Conservation (phyloP, 2,797 vertebrate genomes). For the Notolepis coatsorum region DNA sequence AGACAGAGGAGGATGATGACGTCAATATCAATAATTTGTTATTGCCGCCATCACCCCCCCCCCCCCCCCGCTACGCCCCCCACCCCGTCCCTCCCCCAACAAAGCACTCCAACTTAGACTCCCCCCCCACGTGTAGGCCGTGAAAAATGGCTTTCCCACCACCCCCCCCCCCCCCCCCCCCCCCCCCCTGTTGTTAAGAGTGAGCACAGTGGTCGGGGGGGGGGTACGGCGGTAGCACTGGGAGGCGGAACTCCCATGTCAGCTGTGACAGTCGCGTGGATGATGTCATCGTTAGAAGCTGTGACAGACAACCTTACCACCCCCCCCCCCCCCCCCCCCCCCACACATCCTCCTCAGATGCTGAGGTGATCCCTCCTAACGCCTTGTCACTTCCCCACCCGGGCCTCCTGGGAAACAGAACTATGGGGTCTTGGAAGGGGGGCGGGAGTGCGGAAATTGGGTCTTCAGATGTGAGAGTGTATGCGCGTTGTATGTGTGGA, state of each 20-base stretch:
- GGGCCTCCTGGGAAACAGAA: conserved; percentile 53
- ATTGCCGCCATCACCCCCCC: no score
- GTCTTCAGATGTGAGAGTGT: no score
- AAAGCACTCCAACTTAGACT: not conserved
- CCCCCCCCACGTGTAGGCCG: not conserved
- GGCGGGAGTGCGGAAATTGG: conserved; percentile 25
- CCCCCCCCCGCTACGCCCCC: not conserved
- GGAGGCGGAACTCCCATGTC: conserved; percentile 25
- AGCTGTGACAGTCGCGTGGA: conserved; percentile 24
- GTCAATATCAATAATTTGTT: no score
- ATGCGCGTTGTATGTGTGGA: no score
- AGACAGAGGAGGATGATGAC: conserved; percentile 31
- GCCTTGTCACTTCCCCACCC: conserved; percentile 48
- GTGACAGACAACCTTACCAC: no score
- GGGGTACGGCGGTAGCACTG: conserved; percentile 33
- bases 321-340: not conserved
- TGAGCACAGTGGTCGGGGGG: conserved; percentile 1
- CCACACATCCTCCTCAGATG: conserved; percentile 3
- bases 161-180: conserved; percentile 41
- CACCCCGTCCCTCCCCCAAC: not conserved
- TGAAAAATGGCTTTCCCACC: no score
- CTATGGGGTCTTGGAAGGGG: conserved; percentile 36
- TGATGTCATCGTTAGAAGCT: conserved; percentile 17
- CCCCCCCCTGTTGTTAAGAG: conserved; percentile 7
- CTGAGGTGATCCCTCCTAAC: conserved; percentile 48